These are phyloP conservation scores for Mormyrops attenuatus DNA, from an alignment of 2,797 vertebrate genomes.

Conservation along the genomic window DNA sequence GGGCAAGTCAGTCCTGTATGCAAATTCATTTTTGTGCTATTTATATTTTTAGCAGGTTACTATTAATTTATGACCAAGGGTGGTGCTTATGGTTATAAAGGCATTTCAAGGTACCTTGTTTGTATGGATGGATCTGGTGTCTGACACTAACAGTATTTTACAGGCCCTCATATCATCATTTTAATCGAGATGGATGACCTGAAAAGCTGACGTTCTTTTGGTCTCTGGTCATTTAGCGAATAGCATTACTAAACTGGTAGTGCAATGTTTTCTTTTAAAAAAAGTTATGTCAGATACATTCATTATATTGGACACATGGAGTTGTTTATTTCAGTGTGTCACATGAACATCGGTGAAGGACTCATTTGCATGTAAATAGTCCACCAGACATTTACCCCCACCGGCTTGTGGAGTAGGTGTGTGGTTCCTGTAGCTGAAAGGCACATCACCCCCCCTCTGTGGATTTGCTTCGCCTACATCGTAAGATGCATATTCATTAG, in stretches of 20 bases:
- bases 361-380: neutral
- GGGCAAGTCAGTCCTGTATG: neutral
- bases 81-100: neutral
- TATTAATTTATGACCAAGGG: neutral
- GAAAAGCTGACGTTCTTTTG: neutral
- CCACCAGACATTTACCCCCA: neutral
- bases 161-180: neutral
- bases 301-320: neutral
- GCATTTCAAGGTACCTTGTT: neutral
- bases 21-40: conserved; percentile 13
- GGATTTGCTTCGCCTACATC: neutral
- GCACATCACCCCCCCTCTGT: conserved; percentile 3
- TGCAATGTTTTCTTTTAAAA: neutral
- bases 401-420: neutral
- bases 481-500: neutral
- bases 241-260: neutral
- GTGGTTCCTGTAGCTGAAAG: conserved; percentile 4
- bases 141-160: conserved; percentile 2
- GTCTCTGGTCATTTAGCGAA: neutral
- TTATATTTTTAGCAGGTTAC: conserved; percentile 9
- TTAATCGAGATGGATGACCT: neutral
- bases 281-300: neutral
- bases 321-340: neutral
- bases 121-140: neutral
- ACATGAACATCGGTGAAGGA: neutral